Percentiles rank a stretch among this genome's conserved stretches.
phyloP scores from a whole-genome alignment of 2,113 vertebrate species.

The Odocoileus hemionus region DNA sequence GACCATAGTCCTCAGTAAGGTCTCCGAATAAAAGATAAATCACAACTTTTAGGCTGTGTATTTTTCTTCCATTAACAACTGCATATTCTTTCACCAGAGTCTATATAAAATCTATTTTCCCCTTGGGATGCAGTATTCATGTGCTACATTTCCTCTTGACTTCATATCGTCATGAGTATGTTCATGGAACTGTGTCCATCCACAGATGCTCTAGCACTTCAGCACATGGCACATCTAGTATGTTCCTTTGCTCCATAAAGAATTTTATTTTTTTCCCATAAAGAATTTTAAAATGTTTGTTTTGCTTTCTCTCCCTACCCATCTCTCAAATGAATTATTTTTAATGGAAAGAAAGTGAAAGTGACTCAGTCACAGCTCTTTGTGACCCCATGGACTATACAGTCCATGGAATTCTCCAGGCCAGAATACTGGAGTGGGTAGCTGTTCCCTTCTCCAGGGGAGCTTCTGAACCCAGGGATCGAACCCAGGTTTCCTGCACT shows the following conservation, averaged over 20 bases:
- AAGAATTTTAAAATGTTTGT: neutral
- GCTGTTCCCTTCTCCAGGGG: neutral
- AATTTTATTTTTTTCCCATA: neutral
- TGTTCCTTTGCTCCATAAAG: neutral
- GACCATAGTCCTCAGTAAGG: neutral
- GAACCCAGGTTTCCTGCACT: neutral
- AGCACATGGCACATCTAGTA: neutral
- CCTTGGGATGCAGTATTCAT: neutral
- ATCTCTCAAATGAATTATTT: slow-evolving; percentile 4
- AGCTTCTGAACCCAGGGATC: rapidly evolving
- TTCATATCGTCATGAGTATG: neutral
- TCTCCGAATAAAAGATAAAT: neutral
- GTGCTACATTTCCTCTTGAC: neutral
- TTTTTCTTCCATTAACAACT: neutral
- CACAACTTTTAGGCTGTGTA: neutral
- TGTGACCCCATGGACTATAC: neutral
- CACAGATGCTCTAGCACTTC: neutral
- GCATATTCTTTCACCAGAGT: neutral
- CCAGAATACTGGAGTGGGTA: neutral
- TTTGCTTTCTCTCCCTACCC: neutral
- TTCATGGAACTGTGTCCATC: neutral
- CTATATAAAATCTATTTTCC: neutral
- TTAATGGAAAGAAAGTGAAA: neutral
- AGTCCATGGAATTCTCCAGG: neutral
- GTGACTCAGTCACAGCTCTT: neutral